These are phyloP conservation scores for Gouania willdenowi DNA, from an alignment of 2,797 vertebrate genomes.

Conservation along the genomic window DNA sequence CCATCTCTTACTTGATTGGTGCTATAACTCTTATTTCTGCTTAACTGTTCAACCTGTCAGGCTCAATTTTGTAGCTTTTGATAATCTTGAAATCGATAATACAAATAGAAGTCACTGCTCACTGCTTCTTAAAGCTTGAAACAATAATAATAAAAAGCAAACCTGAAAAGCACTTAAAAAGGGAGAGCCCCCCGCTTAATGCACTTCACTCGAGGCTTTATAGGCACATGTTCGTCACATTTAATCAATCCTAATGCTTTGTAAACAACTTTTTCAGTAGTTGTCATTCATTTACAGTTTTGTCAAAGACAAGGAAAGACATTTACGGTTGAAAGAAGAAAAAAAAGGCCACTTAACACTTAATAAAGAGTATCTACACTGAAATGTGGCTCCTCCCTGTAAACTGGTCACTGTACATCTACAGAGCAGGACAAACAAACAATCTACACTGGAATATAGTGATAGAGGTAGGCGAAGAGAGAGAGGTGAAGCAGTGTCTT, in stretches of 20 bases:
- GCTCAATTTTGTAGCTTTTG: conserved; percentile 53
- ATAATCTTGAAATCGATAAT: background rate
- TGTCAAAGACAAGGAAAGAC: conserved; percentile 37
- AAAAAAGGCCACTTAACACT: conserved; percentile 57
- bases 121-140: conserved; percentile 5
- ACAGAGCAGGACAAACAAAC: conserved; percentile 14
- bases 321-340: background rate
- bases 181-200: conserved; percentile 61
- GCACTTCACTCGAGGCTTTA: conserved; percentile 66
- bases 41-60: conserved; percentile 27
- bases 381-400: conserved; percentile 20
- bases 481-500: conserved; percentile 74
- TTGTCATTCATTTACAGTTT: conserved; percentile 22
- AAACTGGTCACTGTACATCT: no score
- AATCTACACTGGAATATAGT: conserved; percentile 31
- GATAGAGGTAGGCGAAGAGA: conserved; percentile 63
- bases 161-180: conserved; percentile 58
- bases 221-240: conserved; percentile 61
- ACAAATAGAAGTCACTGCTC: conserved; percentile 1
- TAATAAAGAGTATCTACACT: conserved; percentile 35
- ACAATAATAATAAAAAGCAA: conserved; percentile 46
- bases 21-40: conserved; percentile 48
- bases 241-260: conserved; percentile 25
- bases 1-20: conserved; percentile 63
- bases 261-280: conserved; percentile 59